Evolutionary conservation across 2,113 vertebrate genomes (phyloP).

Genomic region (Montifringilla adamsi): DNA sequence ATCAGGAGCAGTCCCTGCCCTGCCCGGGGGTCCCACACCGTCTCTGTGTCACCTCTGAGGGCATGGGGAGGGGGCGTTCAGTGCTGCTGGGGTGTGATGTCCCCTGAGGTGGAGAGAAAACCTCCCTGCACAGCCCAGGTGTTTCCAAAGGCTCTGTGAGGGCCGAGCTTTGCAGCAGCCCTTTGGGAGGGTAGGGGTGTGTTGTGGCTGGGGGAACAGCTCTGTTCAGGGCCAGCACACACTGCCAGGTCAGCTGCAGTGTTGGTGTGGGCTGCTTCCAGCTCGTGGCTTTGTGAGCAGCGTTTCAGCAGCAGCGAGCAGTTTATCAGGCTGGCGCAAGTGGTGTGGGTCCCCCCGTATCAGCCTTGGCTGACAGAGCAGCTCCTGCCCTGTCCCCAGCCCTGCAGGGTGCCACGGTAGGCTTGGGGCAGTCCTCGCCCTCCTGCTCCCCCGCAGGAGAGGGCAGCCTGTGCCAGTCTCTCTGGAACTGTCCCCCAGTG

Average conservation of each 20-base stretch:
- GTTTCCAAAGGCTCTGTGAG: fast-evolving
- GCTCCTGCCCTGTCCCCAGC: background rate
- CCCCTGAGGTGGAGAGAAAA: fast-evolving
- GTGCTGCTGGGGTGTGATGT: background rate
- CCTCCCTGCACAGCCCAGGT: fast-evolving
- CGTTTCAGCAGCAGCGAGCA: fast-evolving
- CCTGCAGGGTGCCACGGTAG: background rate
- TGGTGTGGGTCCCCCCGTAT: fast-evolving
- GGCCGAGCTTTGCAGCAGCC: background rate
- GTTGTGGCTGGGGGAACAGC: background rate
- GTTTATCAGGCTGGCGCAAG: background rate
- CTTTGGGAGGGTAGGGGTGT: background rate
- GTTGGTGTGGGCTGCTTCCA: background rate
- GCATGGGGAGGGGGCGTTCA: fast-evolving
- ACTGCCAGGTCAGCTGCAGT: background rate
- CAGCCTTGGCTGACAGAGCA: background rate
- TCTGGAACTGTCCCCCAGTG: fast-evolving
- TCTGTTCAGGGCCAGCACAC: background rate
- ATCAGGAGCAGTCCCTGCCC: fast-evolving
- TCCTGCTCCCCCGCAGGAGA: background rate
- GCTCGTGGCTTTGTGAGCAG: background rate
- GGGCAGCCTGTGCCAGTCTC: fast-evolving
- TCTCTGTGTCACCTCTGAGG: fast-evolving
- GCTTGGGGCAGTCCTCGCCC: fast-evolving
- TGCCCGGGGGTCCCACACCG: fast-evolving